These are phyloP conservation scores for Cercocebus atys DNA, from an alignment of 2,113 vertebrate genomes.

Conservation along the genomic window DNA sequence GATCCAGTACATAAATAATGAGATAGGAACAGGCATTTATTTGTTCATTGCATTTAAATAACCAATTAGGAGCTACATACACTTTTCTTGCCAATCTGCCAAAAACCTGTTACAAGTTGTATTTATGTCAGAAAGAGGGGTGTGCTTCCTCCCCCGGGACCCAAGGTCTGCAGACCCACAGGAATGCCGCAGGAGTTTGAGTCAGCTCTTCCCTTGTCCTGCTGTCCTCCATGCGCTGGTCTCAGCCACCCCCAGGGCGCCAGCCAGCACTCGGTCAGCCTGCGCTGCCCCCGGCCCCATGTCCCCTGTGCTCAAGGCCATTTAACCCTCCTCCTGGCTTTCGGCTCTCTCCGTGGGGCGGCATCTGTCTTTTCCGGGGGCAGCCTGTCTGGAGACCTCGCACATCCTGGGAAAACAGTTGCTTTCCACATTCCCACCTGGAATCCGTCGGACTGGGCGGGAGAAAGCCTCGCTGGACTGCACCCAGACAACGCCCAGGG, in stretches of 20 bases:
- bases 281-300: too few relatives aligned
- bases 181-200: neutral
- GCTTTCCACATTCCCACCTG: slow-evolving; percentile 1
- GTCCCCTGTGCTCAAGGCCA: neutral
- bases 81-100: slow-evolving; percentile 85
- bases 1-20: slow-evolving; percentile 86
- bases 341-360: neutral
- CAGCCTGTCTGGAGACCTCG: neutral
- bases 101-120: slow-evolving; percentile 86
- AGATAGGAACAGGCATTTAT: slow-evolving; percentile 87
- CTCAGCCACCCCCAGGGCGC: fast-evolving
- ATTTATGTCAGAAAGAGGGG: slow-evolving; percentile 82
- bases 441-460: neutral
- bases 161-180: neutral
- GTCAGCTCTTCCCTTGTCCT: neutral
- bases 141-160: too few relatives aligned
- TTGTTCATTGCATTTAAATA: slow-evolving; percentile 88
- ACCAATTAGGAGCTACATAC: slow-evolving; percentile 86
- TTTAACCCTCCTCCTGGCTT: neutral
- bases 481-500: neutral
- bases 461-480: neutral
- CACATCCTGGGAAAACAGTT: neutral
- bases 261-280: neutral
- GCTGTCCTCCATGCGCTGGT: neutral
- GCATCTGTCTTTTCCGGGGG: neutral